Evolutionary conservation across 2,797 vertebrate genomes (phyloP).

Genomic region (Peromyscus aztecus): DNA sequence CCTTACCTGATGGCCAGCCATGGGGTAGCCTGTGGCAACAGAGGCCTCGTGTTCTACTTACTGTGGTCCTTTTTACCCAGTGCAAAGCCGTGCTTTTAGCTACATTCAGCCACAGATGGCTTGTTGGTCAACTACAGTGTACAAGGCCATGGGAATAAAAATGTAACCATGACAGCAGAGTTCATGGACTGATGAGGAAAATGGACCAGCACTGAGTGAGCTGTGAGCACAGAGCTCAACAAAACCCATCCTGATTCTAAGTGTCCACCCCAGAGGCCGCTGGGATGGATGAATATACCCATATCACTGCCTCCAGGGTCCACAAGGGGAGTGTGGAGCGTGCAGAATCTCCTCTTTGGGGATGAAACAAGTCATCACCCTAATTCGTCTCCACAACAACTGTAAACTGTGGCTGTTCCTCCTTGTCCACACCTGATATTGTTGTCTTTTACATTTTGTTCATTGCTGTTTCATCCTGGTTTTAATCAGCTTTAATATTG

Average conservation of each 20-base stretch:
- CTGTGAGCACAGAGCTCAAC: background rate
- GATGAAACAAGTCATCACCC: background rate
- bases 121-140: background rate
- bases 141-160: background rate
- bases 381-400: background rate
- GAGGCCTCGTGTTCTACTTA: background rate
- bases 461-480: background rate
- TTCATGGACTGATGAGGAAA: background rate
- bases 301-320: background rate
- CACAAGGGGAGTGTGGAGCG: background rate
- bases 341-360: no score
- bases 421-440: background rate
- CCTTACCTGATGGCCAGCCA: background rate
- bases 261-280: background rate
- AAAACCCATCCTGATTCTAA: background rate
- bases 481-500: background rate
- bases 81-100: background rate
- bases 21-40: no score
- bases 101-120: background rate
- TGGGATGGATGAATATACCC: background rate
- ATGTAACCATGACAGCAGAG: background rate
- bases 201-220: background rate
- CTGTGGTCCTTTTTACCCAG: background rate
- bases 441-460: background rate
- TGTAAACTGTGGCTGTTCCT: background rate